Conservation (phyloP, 2,113 vertebrate genomes). For the Malurus alboscapulatus region DNA sequence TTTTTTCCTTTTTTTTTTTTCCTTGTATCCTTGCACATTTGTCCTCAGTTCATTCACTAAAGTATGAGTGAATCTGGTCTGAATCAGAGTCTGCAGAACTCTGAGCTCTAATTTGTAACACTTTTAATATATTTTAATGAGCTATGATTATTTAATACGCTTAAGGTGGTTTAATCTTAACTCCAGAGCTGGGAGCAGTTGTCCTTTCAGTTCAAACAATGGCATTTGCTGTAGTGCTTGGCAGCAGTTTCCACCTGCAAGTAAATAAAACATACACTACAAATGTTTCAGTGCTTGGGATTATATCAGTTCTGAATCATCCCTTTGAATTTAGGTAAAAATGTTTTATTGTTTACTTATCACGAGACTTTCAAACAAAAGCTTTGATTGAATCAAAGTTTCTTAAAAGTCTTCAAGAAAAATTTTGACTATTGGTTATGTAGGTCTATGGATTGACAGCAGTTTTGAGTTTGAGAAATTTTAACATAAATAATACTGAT, state of each 20-base stretch:
- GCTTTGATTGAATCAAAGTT: background rate
- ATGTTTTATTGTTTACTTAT: background rate
- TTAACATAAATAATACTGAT: background rate
- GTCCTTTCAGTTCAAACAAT: background rate
- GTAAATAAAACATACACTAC: background rate
- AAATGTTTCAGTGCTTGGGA: background rate
- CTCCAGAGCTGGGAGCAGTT: background rate
- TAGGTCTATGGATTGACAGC: background rate
- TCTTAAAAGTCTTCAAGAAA: background rate
- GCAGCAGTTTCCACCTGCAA: background rate
- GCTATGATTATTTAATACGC: background rate
- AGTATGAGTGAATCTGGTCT: background rate
- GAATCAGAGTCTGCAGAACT: background rate
- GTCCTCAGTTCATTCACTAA: slow-evolving; percentile 4
- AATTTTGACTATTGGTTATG: background rate
- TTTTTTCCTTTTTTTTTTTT: background rate
- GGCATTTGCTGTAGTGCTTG: background rate
- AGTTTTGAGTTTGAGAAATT: background rate
- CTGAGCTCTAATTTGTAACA: background rate
- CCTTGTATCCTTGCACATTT: background rate
- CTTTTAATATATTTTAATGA: background rate
- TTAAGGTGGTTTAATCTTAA: background rate
- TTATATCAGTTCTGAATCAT: background rate
- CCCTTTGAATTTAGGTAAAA: background rate
- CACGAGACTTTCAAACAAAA: background rate